Evolutionary conservation across 2,797 vertebrate species (phyloP).

Genomic region (Galago senegalensis): DNA sequence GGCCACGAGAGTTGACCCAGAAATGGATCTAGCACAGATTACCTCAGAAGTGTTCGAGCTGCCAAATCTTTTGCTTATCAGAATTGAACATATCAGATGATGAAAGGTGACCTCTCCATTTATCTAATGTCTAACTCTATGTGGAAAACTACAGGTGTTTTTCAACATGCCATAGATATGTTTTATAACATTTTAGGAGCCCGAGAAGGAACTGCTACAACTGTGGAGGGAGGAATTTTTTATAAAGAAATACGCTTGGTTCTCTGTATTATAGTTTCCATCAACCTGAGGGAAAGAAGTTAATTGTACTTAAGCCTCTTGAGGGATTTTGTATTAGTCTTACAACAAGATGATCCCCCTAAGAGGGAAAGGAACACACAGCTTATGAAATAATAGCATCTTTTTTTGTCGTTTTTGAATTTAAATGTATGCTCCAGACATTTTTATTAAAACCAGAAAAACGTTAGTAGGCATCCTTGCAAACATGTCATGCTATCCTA

Average conservation of each 20-base stretch:
- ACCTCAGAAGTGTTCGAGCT: too few species aligned
- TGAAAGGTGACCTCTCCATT: neutral
- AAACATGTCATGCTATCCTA: neutral
- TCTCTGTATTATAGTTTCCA: neutral
- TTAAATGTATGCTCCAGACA: slow-evolving; percentile 52
- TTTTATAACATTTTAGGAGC: neutral
- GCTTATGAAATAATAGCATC: neutral
- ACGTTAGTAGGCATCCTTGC: neutral
- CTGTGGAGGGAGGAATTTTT: neutral
- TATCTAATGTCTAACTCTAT: neutral
- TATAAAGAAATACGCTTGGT: neutral
- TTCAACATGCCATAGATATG: neutral
- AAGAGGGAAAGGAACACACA: neutral
- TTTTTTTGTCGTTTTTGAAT: slow-evolving; percentile 26
- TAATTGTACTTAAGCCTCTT: slow-evolving; percentile 31
- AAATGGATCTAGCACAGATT: too few species aligned
- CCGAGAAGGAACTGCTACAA: neutral
- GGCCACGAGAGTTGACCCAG: neutral
- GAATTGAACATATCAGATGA: neutral
- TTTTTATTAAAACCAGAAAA: slow-evolving; percentile 63
- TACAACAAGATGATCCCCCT: slow-evolving; percentile 24
- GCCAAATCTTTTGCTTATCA: neutral
- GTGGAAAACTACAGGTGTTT: neutral
- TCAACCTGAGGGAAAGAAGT: neutral
- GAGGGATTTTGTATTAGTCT: neutral